Percentiles rank a stretch among this genome's conserved stretches.
Conservation (phyloP, 2,797 vertebrate species). For the Helostoma temminkii region DNA sequence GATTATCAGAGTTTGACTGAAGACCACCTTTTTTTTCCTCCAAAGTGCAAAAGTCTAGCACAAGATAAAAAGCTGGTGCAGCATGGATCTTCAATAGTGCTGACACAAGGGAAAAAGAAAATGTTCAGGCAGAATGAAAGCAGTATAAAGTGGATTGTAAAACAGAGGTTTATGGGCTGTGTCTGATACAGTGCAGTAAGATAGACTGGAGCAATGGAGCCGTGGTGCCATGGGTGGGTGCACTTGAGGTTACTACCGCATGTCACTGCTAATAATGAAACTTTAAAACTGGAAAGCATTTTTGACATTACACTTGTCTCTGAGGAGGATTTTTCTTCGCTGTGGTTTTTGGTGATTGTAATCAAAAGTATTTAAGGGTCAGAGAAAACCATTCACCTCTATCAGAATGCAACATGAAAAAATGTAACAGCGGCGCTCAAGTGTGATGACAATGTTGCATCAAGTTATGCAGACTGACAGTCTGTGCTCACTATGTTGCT, state of each 20-base stretch:
- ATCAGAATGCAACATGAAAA: constrained; percentile 12
- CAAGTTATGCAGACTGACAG: constrained; percentile 28
- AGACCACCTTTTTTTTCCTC: constrained; percentile 12
- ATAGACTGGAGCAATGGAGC: constrained; percentile 40
- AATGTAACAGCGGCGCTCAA: constrained; percentile 6
- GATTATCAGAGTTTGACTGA: constrained; percentile 11
- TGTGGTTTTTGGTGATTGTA: constrained; percentile 1
- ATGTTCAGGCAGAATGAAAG: constrained; percentile 49
- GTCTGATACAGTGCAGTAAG: constrained; percentile 61
- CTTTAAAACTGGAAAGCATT: constrained; percentile 12
- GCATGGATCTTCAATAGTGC: constrained; percentile 35
- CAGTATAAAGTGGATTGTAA: constrained; percentile 70
- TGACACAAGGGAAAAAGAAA: constrained; percentile 54
- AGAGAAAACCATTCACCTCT: constrained; percentile 1
- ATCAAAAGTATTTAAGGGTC: constrained; percentile 7
- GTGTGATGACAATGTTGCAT: constrained; percentile 19
- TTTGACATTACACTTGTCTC: constrained; percentile 16
- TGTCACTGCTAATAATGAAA: constrained; percentile 7
- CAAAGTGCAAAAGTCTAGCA: constrained; percentile 19
- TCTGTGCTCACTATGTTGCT: constrained; percentile 16
- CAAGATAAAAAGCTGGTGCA: constrained; percentile 15
- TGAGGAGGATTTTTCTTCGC: neutral
- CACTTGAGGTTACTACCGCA: constrained; percentile 20
- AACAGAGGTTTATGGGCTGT: constrained; percentile 70
- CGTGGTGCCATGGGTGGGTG: constrained; percentile 28